phyloP scores from a whole-genome alignment of 2,888 invertebrate species.

The Merodon equestris region DNA sequence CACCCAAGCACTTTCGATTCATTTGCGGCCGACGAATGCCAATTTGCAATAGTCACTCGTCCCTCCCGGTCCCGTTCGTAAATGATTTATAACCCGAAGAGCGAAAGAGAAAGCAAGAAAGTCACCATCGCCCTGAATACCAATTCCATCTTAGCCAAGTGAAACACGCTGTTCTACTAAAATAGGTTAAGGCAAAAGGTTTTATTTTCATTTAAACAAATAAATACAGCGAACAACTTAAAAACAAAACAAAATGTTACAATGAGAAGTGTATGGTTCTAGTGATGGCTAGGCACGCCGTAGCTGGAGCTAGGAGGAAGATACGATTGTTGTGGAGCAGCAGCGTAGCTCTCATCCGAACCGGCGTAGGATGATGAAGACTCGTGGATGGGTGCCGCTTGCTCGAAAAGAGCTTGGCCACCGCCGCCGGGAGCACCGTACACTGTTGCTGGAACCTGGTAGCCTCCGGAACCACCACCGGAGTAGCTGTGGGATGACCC shows the following conservation, averaged over 20 bases:
- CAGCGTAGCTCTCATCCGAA: conserved; percentile 42
- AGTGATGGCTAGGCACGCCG: conserved; percentile 59
- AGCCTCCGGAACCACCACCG: conserved; percentile 34
- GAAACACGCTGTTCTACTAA: background rate
- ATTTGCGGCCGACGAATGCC: conserved; percentile 20
- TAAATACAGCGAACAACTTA: conserved; percentile 62
- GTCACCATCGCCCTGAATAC: conserved; percentile 46
- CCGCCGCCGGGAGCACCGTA: conserved; percentile 59
- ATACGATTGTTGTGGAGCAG: conserved; percentile 42
- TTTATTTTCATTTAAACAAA: conserved; percentile 40
- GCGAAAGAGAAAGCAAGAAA: conserved; percentile 56
- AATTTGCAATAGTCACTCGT: conserved; percentile 51
- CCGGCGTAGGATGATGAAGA: conserved; percentile 26
- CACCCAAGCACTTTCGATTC: conserved; percentile 38
- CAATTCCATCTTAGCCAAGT: conserved; percentile 20
- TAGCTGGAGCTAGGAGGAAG: conserved; percentile 59
- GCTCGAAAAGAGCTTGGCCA: conserved; percentile 33
- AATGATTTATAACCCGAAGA: background rate
- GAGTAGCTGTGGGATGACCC: conserved; percentile 31
- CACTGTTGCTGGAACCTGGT: conserved; percentile 48
- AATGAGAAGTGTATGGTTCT: conserved; percentile 46
- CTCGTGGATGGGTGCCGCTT: conserved; percentile 48
- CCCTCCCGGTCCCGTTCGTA: background rate
- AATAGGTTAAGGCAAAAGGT: conserved; percentile 7
- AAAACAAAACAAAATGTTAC: conserved; percentile 45